Evolutionary conservation across 2,888 invertebrate genomes (phyloP).

Genomic region (Drosophila neotestacea): DNA sequence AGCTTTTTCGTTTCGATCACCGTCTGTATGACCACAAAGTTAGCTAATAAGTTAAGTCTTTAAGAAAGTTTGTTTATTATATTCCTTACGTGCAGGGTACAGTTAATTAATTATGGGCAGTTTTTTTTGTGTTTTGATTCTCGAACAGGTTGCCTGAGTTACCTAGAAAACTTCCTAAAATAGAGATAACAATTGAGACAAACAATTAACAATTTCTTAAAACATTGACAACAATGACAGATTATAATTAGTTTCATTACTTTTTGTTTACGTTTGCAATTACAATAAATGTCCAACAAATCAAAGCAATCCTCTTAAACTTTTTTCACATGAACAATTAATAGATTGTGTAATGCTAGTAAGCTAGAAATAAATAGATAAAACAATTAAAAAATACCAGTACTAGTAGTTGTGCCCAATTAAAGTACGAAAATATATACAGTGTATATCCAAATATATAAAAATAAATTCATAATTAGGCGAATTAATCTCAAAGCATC

Average conservation of each 20-base stretch:
- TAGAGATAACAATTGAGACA: slow-evolving; percentile 1
- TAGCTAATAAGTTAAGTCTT: slow-evolving; percentile 54
- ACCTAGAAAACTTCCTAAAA: slow-evolving; percentile 31
- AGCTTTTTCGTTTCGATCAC: slow-evolving; percentile 34
- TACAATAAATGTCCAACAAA: slow-evolving; percentile 1
- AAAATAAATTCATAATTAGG: not conserved
- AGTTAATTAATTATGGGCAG: not conserved
- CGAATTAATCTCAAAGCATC: not conserved
- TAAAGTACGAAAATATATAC: not conserved
- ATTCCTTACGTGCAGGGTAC: slow-evolving; percentile 2
- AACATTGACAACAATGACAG: slow-evolving; percentile 12
- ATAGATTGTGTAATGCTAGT: slow-evolving; percentile 35
- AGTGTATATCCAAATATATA: not conserved
- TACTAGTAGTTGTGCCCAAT: slow-evolving; percentile 16
- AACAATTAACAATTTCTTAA: slow-evolving; percentile 19
- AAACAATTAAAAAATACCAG: slow-evolving; percentile 21
- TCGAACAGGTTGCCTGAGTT: slow-evolving; percentile 29
- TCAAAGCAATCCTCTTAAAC: slow-evolving; percentile 16
- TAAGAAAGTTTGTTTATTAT: slow-evolving; percentile 53
- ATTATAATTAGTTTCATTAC: slow-evolving; percentile 21
- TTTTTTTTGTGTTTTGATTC: slow-evolving; percentile 14
- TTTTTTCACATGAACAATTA: slow-evolving; percentile 32
- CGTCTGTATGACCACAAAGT: slow-evolving; percentile 48
- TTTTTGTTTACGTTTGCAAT: slow-evolving; percentile 16
- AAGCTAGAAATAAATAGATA: slow-evolving; percentile 27